These are phyloP conservation scores for Hyposmocoma kahamanoa DNA, from an alignment of 1,140 invertebrate genomes.

Conservation along the genomic window DNA sequence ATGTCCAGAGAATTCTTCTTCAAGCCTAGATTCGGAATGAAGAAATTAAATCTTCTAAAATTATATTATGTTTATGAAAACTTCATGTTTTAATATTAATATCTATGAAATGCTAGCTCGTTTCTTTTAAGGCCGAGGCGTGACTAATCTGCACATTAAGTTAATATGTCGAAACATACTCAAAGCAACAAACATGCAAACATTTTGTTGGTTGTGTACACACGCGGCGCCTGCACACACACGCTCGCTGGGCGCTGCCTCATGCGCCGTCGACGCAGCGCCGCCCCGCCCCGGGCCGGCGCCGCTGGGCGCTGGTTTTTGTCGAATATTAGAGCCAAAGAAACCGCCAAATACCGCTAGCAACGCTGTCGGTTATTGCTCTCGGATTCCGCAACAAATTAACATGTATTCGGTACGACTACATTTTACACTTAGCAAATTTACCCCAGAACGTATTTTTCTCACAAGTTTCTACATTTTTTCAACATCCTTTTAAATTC, in stretches of 20 bases:
- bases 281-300: neutral
- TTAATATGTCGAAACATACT: slow-evolving; percentile 49
- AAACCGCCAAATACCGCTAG: slow-evolving; percentile 70
- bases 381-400: slow-evolving; percentile 73
- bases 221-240: neutral
- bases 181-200: slow-evolving; percentile 23
- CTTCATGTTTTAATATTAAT: slow-evolving; percentile 2
- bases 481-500: too few species aligned
- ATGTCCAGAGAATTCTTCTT: too few species aligned
- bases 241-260: too few species aligned
- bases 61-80: too few species aligned
- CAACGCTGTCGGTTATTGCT: slow-evolving; percentile 68
- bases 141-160: slow-evolving; percentile 56
- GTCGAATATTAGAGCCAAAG: slow-evolving; percentile 62
- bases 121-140: slow-evolving; percentile 31
- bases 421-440: slow-evolving; percentile 65
- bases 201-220: too few species aligned
- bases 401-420: slow-evolving; percentile 71
- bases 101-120: slow-evolving; percentile 10
- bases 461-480: too few species aligned
- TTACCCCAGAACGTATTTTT: slow-evolving; percentile 26
- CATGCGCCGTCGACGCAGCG: neutral
- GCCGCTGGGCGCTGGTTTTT: slow-evolving; percentile 37
- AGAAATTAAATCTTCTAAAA: too few species aligned
- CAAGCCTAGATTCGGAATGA: too few species aligned